These are phyloP conservation scores for Chondrosia reniformis DNA, from an alignment of 37 sponge, comb jelly and placozoan genomes.

Conservation along the genomic window DNA sequence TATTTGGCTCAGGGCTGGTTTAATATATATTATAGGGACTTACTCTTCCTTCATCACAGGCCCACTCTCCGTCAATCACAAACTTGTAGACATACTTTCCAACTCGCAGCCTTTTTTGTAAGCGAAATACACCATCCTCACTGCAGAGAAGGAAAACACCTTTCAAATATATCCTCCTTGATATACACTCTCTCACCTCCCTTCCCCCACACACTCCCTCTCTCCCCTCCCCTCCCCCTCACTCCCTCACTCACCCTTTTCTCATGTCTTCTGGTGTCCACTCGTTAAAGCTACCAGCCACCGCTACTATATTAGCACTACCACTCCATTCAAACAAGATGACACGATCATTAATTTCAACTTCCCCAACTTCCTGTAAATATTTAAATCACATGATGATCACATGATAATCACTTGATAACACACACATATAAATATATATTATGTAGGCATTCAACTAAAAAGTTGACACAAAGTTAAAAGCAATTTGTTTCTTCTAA, in stretches of 20 bases:
- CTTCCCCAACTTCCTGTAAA: constrained; percentile 6
- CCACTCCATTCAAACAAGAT: constrained; percentile 5
- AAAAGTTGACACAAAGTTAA: no score
- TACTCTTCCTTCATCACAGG: background rate
- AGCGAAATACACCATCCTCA: background rate
- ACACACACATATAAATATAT: no score
- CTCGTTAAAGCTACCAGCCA: constrained; percentile 20
- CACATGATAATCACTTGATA: no score
- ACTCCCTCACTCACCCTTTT: no score
- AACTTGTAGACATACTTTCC: constrained; percentile 28
- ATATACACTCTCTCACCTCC: no score
- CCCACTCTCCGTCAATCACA: constrained; percentile 22
- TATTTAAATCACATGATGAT: no score
- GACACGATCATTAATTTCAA: background rate
- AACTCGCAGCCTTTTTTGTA: background rate
- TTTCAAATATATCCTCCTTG: background rate
- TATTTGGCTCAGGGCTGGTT: background rate
- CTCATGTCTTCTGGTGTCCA: constrained; percentile 7
- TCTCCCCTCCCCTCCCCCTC: no score
- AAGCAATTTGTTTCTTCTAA: no score
- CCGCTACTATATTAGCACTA: background rate
- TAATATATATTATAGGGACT: background rate
- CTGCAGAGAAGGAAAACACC: background rate
- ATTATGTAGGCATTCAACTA: no score
- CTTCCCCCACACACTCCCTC: no score